Evolutionary conservation across 2,797 vertebrate genomes (phyloP).

Genomic region (Apogon talboti): DNA sequence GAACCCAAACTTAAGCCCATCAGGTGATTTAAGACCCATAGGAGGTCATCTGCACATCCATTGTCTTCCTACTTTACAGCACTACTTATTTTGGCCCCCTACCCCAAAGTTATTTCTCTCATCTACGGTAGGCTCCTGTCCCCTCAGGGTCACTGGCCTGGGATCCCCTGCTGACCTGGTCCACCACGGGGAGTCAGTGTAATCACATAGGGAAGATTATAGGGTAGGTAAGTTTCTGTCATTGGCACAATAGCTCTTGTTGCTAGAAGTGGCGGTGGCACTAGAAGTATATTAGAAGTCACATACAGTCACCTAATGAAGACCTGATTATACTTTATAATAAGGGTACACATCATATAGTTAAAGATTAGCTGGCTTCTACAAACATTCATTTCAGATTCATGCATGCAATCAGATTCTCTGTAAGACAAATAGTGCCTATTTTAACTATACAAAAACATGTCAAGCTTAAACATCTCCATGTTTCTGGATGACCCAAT

Average conservation of each 20-base stretch:
- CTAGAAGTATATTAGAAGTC: conserved; percentile 27
- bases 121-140: conserved; percentile 63
- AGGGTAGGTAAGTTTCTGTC: conserved; percentile 33
- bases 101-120: conserved; percentile 71
- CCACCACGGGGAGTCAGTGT: conserved; percentile 61
- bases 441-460: too few species aligned
- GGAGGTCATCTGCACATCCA: conserved; percentile 59
- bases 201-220: conserved; percentile 53
- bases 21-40: conserved; percentile 54
- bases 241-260: conserved; percentile 26
- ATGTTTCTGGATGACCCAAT: too few species aligned
- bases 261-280: conserved; percentile 23
- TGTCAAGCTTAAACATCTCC: too few species aligned
- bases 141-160: conserved; percentile 66
- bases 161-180: conserved; percentile 58
- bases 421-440: too few species aligned
- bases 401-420: too few species aligned
- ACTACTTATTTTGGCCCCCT: conserved; percentile 65
- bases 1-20: conserved; percentile 59
- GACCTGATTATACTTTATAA: too few species aligned
- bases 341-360: too few species aligned
- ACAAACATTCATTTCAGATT: too few species aligned
- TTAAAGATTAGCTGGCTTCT: too few species aligned
- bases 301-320: not conserved
- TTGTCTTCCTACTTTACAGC: conserved; percentile 68